These are phyloP conservation scores for Samia ricini DNA, from an alignment of 1,140 invertebrate species.

Conservation along the genomic window DNA sequence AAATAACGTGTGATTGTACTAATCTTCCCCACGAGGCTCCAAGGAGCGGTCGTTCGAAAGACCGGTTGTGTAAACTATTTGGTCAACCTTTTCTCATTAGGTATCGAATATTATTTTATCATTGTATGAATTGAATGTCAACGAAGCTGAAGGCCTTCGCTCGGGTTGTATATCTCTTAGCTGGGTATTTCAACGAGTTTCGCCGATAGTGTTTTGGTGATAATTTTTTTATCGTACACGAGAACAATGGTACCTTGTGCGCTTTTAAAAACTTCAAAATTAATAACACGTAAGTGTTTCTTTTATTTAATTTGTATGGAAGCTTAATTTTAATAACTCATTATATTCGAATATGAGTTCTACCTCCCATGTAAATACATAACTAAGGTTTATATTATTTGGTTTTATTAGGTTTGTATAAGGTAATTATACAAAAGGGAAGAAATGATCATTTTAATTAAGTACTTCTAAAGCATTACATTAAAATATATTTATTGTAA, in stretches of 20 bases:
- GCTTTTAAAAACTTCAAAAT: conserved; percentile 47
- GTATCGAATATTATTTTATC: conserved; percentile 34
- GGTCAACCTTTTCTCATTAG: conserved; percentile 33
- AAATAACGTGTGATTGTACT: too few species aligned
- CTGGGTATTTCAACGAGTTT: background rate
- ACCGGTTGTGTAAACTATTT: conserved; percentile 9
- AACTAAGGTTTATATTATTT: too few species aligned
- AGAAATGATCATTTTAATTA: too few species aligned
- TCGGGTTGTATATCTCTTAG: conserved; percentile 7
- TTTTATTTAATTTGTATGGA: background rate
- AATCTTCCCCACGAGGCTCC: too few species aligned
- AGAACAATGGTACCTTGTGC: conserved; percentile 43
- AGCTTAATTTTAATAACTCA: background rate
- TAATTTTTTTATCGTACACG: conserved; percentile 7
- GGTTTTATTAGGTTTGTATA: too few species aligned
- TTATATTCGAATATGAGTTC: background rate
- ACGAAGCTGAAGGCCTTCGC: conserved; percentile 8
- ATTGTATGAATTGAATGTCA: conserved; percentile 28
- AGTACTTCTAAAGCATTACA: too few species aligned
- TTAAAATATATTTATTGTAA: too few species aligned
- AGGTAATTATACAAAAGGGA: too few species aligned
- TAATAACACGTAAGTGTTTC: conserved; percentile 43
- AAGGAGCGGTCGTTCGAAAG: background rate
- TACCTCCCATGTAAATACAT: background rate
- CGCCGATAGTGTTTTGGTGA: background rate